A percentile compares a stretch with the other conserved stretches of the same genome.
Evolutionary conservation across 1,140 invertebrate species (phyloP).

Genomic region (Drosophila triauraria): DNA sequence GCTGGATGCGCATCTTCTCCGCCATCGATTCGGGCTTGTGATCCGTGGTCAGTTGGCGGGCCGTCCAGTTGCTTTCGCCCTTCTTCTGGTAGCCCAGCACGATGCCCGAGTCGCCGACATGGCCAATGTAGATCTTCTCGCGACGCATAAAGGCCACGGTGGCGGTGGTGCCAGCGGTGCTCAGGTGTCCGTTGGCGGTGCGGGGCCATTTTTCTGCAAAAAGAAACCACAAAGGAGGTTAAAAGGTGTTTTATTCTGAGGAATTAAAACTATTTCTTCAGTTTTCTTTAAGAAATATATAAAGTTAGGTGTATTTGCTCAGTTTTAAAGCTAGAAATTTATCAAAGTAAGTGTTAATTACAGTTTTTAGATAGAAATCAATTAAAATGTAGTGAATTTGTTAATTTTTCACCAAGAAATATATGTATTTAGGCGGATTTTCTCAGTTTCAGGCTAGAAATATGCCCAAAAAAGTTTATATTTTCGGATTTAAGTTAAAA

Average conservation of each 20-base stretch:
- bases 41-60: constrained; percentile 93
- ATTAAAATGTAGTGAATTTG: not conserved
- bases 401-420: not conserved
- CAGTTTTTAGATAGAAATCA: not conserved
- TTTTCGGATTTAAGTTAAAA: not conserved
- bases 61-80: constrained; percentile 90
- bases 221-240: not conserved
- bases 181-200: constrained; percentile 95
- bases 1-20: constrained; percentile 94
- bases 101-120: constrained; percentile 98
- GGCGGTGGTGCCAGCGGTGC: constrained; percentile 98
- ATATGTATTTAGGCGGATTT: too few relatives aligned
- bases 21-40: constrained; percentile 97
- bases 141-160: constrained; percentile 97
- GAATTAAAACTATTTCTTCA: too few relatives aligned
- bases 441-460: not conserved
- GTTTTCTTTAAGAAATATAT: too few relatives aligned
- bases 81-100: constrained; percentile 93
- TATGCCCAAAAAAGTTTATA: not conserved
- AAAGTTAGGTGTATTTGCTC: not conserved
- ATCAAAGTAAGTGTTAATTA: not conserved
- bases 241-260: not conserved
- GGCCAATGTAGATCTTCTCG: constrained; percentile 98
- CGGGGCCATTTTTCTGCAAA: constrained; percentile 96
- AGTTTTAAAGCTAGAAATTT: not conserved